A percentile compares a stretch with the other conserved stretches of the same genome.
phyloP scores from a whole-genome alignment of 2,113 vertebrate species.

The Leuciscus idus region DNA sequence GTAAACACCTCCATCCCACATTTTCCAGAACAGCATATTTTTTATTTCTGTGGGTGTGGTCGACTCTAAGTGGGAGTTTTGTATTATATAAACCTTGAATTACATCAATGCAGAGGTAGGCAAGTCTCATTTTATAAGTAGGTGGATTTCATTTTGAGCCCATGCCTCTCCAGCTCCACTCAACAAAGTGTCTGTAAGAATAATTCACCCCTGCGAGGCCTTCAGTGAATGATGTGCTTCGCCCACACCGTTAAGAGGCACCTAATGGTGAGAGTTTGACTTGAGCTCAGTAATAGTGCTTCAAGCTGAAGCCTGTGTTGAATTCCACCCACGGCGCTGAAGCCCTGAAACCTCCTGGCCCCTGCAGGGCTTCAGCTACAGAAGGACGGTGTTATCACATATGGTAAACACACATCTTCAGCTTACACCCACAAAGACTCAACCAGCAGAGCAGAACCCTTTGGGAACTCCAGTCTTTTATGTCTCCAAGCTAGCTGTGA shows the following conservation, averaged over 20 bases:
- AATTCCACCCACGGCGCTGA: slow-evolving; percentile 48
- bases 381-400: slow-evolving; percentile 22
- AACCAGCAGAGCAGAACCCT: slow-evolving; percentile 31
- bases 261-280: slow-evolving; percentile 53
- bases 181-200: slow-evolving; percentile 58
- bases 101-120: slow-evolving; percentile 68
- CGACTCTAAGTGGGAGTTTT: slow-evolving; percentile 56
- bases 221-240: slow-evolving; percentile 37
- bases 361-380: slow-evolving; percentile 31
- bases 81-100: slow-evolving; percentile 70
- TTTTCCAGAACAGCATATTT: slow-evolving; percentile 28
- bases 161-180: slow-evolving; percentile 51
- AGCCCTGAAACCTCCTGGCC: slow-evolving; percentile 31
- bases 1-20: slow-evolving; percentile 29
- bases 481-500: slow-evolving; percentile 42
- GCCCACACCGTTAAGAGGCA: slow-evolving; percentile 55
- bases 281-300: slow-evolving; percentile 45
- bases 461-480: slow-evolving; percentile 42
- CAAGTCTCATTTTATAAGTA: slow-evolving; percentile 64
- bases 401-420: slow-evolving; percentile 43
- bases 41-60: slow-evolving; percentile 45
- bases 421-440: slow-evolving; percentile 49
- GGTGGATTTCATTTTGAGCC: slow-evolving; percentile 68
- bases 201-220: slow-evolving; percentile 66
- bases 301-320: slow-evolving; percentile 26